phyloP scores from a whole-genome alignment of 2,113 vertebrate genomes.

The Psittacus erithacus region DNA sequence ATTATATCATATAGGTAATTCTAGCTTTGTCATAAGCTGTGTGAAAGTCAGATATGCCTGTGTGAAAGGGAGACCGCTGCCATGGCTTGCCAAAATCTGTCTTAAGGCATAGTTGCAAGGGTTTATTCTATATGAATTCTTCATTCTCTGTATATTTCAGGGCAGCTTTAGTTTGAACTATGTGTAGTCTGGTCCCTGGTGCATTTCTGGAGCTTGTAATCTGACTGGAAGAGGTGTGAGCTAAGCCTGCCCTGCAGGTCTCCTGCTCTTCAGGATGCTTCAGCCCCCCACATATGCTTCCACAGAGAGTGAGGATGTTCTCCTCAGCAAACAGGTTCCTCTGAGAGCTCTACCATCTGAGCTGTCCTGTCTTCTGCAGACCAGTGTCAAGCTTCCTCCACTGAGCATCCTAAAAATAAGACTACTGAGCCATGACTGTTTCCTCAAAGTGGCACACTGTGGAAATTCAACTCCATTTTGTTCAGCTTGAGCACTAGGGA shows the following conservation, averaged over 20 bases:
- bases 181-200: neutral
- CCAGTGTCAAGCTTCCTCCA: fast-evolving
- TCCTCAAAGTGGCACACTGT: neutral
- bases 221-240: neutral
- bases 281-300: neutral
- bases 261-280: neutral
- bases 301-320: neutral
- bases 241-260: neutral
- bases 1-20: neutral
- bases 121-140: neutral
- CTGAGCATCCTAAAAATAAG: neutral
- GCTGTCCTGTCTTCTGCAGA: neutral
- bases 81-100: neutral
- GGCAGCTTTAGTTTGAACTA: neutral
- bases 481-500: neutral
- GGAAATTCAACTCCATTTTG: neutral
- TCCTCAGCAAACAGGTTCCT: neutral
- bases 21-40: neutral
- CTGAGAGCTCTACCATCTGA: neutral
- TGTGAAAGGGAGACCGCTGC: neutral
- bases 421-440: neutral
- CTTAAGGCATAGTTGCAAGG: neutral
- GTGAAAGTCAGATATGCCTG: neutral
- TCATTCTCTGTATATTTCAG: neutral
- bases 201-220: neutral